These are phyloP conservation scores for Hestina assimilis DNA, from an alignment of 1,140 invertebrate species.

Conservation along the genomic window DNA sequence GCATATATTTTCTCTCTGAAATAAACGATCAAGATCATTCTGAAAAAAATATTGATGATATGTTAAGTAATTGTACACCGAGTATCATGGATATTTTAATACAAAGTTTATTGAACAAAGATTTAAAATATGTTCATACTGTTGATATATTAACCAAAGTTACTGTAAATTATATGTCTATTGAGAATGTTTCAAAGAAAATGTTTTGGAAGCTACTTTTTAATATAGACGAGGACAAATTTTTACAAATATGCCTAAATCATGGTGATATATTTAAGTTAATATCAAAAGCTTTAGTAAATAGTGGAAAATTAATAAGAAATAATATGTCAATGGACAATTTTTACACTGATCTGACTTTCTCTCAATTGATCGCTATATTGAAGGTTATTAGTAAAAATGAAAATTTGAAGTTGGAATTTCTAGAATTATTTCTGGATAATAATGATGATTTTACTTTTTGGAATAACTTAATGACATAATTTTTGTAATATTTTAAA, in stretches of 20 bases:
- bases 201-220: constrained; percentile 73
- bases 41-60: constrained; percentile 32
- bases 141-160: constrained; percentile 68
- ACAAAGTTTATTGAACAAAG: constrained; percentile 45
- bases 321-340: constrained; percentile 63
- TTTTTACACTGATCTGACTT: constrained; percentile 75
- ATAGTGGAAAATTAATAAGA: constrained; percentile 67
- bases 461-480: constrained; percentile 40
- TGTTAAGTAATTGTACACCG: constrained; percentile 42
- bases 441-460: constrained; percentile 35
- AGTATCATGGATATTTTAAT: constrained; percentile 47
- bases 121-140: constrained; percentile 45
- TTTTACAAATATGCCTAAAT: constrained; percentile 63
- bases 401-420: constrained; percentile 45
- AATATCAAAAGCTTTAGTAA: constrained; percentile 78
- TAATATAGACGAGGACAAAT: constrained; percentile 61
- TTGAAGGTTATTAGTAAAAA: constrained; percentile 60
- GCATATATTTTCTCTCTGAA: constrained; percentile 53
- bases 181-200: constrained; percentile 56
- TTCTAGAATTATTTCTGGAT: constrained; percentile 32
- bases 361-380: constrained; percentile 69
- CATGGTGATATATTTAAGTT: constrained; percentile 70
- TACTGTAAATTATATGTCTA: constrained; percentile 67
- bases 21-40: constrained; percentile 34
- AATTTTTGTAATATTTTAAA: background rate